Conservation (phyloP, 2,113 vertebrate genomes). For the Glareola pratincola region DNA sequence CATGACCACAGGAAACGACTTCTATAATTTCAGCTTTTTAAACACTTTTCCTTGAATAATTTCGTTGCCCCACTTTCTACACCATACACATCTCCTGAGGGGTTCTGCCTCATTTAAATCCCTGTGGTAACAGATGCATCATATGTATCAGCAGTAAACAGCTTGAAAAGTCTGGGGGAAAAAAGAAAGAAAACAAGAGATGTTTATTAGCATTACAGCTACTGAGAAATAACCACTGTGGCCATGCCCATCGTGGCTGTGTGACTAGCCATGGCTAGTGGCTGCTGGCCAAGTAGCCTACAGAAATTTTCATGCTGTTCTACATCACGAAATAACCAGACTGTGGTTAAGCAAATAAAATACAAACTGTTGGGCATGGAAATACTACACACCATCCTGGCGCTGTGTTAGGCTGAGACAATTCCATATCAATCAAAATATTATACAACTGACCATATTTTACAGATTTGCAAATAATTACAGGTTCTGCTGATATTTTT, state of each 20-base stretch:
- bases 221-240: neutral
- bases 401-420: neutral
- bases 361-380: neutral
- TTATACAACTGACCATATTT: neutral
- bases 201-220: conserved; percentile 5
- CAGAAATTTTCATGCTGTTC: neutral
- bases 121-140: neutral
- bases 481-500: neutral
- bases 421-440: neutral
- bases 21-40: neutral
- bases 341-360: neutral
- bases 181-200: neutral
- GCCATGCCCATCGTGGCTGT: neutral
- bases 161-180: neutral
- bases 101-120: neutral
- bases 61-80: neutral
- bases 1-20: neutral
- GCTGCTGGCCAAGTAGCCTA: neutral
- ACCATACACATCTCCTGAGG: neutral
- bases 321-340: neutral
- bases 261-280: neutral
- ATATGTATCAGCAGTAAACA: neutral
- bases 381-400: neutral
- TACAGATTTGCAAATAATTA: neutral
- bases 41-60: neutral